phyloP scores from a whole-genome alignment of 2,113 vertebrate species.

The Muntiacus muntjak region DNA sequence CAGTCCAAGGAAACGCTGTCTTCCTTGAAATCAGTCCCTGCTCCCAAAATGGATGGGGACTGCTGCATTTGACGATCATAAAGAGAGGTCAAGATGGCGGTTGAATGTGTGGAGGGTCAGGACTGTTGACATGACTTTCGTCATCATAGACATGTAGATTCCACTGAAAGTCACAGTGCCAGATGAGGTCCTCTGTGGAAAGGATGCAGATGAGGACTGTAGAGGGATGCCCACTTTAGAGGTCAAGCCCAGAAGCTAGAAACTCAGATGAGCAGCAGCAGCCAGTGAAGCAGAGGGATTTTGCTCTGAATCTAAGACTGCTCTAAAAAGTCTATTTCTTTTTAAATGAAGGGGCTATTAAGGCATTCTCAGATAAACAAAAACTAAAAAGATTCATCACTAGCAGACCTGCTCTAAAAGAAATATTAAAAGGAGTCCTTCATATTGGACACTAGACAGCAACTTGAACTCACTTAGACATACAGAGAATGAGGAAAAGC shows the following conservation, averaged over 20 bases:
- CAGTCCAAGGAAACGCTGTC: background rate
- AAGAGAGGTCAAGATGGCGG: background rate
- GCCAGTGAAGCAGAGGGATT: background rate
- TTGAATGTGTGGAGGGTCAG: background rate
- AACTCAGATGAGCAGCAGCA: background rate
- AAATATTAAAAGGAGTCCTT: background rate
- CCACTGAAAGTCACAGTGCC: background rate
- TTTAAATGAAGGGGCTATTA: background rate
- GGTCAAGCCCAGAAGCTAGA: background rate
- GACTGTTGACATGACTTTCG: background rate
- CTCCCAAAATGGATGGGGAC: background rate
- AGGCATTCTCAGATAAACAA: background rate
- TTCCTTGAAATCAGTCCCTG: background rate
- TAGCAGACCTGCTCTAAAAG: background rate
- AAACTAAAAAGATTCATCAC: background rate
- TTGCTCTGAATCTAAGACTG: background rate
- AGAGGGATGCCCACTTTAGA: background rate
- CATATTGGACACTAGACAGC: background rate
- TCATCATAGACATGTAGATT: background rate
- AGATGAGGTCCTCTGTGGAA: background rate
- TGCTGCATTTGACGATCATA: background rate
- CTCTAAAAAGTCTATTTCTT: background rate
- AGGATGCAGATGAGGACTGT: background rate
- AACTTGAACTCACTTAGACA: background rate
- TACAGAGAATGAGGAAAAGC: background rate